Percentiles rank a stretch among this genome's conserved stretches.
phyloP scores from a whole-genome alignment of 2,888 invertebrate genomes.

The Volucella inanis region DNA sequence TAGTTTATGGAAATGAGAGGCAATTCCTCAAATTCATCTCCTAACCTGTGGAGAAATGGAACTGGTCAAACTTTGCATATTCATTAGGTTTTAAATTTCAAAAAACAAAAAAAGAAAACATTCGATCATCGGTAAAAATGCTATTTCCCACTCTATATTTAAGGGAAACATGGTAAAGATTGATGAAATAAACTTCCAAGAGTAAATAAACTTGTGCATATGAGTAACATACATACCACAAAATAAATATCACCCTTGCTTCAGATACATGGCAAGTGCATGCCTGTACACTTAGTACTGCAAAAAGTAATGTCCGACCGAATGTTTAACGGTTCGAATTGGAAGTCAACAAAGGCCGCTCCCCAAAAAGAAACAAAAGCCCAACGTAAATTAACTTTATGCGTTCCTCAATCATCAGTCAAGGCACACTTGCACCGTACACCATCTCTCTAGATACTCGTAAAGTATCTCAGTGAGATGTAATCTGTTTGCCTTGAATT shows the following conservation, averaged over 20 bases:
- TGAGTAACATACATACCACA: too few relatives aligned
- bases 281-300: slow-evolving; percentile 44
- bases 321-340: slow-evolving; percentile 37
- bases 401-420: slow-evolving; percentile 23
- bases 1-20: slow-evolving; percentile 71
- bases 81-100: slow-evolving; percentile 56
- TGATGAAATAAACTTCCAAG: slow-evolving; percentile 27
- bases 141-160: slow-evolving; percentile 12
- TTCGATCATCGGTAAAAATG: slow-evolving; percentile 24
- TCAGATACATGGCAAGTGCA: slow-evolving; percentile 64
- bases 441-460: background rate
- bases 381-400: slow-evolving; percentile 60
- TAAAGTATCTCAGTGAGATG: slow-evolving; percentile 28
- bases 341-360: slow-evolving; percentile 68
- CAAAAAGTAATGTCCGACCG: slow-evolving; percentile 28
- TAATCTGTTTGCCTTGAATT: slow-evolving; percentile 19
- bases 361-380: slow-evolving; percentile 56
- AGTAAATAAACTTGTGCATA: slow-evolving; percentile 19
- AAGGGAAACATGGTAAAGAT: slow-evolving; percentile 52
- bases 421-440: slow-evolving; percentile 3
- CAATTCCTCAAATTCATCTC: slow-evolving; percentile 62
- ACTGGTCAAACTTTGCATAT: slow-evolving; percentile 61
- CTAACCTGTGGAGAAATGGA: slow-evolving; percentile 37
- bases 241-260: slow-evolving; percentile 18
- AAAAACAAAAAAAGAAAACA: background rate